phyloP scores from a whole-genome alignment of 2,113 vertebrate species.

The Mystacornis crossleyi region DNA sequence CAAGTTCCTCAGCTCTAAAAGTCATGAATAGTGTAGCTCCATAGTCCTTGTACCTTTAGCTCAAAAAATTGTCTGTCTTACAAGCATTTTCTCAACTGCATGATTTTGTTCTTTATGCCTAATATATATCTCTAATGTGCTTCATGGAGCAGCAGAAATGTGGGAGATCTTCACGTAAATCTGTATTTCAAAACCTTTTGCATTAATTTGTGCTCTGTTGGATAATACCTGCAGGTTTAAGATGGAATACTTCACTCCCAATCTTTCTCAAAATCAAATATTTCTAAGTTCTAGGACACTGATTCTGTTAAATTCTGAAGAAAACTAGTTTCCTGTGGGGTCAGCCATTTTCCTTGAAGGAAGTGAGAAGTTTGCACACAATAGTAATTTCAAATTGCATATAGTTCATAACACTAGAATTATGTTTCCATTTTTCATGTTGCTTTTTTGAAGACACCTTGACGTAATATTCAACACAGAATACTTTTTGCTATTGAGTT shows the following conservation, averaged over 20 bases:
- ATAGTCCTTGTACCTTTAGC: background rate
- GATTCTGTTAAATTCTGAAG: background rate
- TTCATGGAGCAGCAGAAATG: background rate
- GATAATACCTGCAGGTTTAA: background rate
- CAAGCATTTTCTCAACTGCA: background rate
- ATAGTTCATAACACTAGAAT: background rate
- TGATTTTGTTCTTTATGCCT: background rate
- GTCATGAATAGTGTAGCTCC: background rate
- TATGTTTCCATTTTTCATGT: background rate
- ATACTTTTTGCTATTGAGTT: background rate
- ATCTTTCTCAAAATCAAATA: background rate
- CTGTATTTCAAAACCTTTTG: background rate
- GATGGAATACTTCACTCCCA: background rate
- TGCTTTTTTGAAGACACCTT: background rate
- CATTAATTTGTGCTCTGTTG: background rate
- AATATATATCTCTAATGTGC: background rate
- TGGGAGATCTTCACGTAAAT: background rate
- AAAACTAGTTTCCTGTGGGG: background rate
- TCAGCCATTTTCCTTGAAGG: background rate
- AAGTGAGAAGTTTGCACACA: background rate
- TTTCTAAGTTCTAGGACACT: background rate
- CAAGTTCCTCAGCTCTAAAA: background rate
- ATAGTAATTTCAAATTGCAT: background rate
- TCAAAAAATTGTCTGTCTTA: background rate
- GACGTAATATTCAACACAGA: background rate